These are phyloP conservation scores for Galago senegalensis DNA, from an alignment of 2,797 vertebrate genomes.

Conservation along the genomic window DNA sequence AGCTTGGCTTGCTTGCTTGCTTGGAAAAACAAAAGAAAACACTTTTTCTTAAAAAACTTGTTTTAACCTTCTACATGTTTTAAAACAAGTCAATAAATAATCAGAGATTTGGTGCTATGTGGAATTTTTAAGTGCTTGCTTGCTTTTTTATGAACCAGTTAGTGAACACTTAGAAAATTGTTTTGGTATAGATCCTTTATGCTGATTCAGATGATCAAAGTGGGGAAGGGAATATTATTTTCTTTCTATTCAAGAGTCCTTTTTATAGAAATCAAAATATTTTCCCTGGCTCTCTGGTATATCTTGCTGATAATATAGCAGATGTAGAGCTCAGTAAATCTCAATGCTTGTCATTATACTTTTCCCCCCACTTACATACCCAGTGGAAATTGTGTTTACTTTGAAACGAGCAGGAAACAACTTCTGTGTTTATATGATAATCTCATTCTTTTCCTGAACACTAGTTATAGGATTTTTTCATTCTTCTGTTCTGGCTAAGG, in stretches of 20 bases:
- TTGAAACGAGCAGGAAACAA: slow-evolving; percentile 12
- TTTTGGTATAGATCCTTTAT: neutral
- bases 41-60: neutral
- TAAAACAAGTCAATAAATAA: slow-evolving; percentile 9
- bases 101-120: neutral
- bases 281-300: neutral
- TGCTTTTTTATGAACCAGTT: neutral
- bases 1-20: neutral
- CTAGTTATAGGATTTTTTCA: neutral
- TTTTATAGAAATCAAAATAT: neutral
- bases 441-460: slow-evolving; percentile 34
- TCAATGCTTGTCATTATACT: neutral
- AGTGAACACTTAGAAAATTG: neutral
- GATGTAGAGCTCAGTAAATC: neutral
- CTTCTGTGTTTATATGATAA: neutral
- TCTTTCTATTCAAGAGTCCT: neutral
- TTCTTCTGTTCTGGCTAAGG: neutral
- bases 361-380: neutral
- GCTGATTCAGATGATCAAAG: neutral
- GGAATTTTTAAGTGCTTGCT: slow-evolving; percentile 7
- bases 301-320: neutral
- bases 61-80: too few relatives aligned
- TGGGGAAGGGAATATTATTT: neutral
- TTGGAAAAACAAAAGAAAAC: neutral
- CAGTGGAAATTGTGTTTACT: slow-evolving; percentile 22